These are phyloP conservation scores for Temnothorax nylanderi DNA, from an alignment of 1,140 invertebrate genomes.

Conservation along the genomic window DNA sequence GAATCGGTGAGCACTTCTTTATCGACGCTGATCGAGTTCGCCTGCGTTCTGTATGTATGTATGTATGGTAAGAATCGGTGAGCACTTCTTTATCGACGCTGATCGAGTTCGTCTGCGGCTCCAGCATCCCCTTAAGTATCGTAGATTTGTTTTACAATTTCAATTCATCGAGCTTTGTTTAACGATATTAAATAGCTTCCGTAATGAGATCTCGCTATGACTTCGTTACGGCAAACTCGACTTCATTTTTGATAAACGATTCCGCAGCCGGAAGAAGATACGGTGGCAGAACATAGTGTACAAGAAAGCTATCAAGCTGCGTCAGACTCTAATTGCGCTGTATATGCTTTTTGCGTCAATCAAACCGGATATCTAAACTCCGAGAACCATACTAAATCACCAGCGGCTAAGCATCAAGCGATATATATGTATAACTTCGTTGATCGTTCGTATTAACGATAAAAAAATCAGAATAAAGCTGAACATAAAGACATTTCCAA, in stretches of 20 bases:
- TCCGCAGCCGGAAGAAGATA: slow-evolving; percentile 3
- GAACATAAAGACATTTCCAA: not conserved
- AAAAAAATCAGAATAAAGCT: slow-evolving; percentile 35
- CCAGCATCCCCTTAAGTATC: too few relatives aligned
- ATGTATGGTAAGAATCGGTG: too few relatives aligned
- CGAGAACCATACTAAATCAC: slow-evolving; percentile 40
- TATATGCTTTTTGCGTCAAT: slow-evolving; percentile 1
- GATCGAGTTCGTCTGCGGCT: too few relatives aligned
- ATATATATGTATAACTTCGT: slow-evolving; percentile 1
- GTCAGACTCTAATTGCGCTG: slow-evolving; percentile 31
- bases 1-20: too few relatives aligned
- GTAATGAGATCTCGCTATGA: not conserved
- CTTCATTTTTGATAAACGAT: not conserved
- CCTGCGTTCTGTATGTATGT: too few relatives aligned
- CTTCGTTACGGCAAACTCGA: not conserved
- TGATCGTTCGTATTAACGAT: slow-evolving; percentile 33
- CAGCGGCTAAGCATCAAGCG: slow-evolving; percentile 29
- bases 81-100: too few relatives aligned
- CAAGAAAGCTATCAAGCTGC: slow-evolving; percentile 50
- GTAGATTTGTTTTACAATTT: not conserved
- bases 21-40: too few relatives aligned
- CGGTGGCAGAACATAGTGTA: slow-evolving; percentile 12
- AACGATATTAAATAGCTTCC: not conserved
- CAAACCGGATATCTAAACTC: slow-evolving; percentile 35
- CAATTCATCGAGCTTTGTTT: not conserved